Conservation (phyloP, 2,888 invertebrate species). For the Thymelicus acteon region DNA sequence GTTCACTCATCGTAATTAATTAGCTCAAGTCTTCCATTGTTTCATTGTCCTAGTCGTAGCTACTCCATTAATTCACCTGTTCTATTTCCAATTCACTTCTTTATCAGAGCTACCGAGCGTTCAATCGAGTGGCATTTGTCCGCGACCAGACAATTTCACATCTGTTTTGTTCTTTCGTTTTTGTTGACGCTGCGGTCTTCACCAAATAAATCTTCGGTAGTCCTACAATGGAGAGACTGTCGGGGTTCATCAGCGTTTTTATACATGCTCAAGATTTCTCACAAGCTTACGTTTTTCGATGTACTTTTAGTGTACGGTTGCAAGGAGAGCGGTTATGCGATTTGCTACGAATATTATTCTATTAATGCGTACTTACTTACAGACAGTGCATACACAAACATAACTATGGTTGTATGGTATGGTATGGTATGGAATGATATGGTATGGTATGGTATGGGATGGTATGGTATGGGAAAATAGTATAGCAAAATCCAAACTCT, state of each 20-base stretch:
- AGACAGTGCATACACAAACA: background rate
- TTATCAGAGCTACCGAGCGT: conserved; percentile 59
- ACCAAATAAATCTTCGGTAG: conserved; percentile 61
- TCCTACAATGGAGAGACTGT: conserved; percentile 52
- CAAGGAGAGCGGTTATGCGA: background rate
- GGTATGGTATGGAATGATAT: too few species aligned
- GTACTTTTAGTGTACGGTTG: conserved; percentile 32
- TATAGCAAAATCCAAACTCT: too few species aligned
- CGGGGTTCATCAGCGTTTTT: conserved; percentile 56
- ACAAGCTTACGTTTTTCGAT: conserved; percentile 45
- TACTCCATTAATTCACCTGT: conserved; percentile 52
- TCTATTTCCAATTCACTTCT: conserved; percentile 62
- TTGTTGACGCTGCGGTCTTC: conserved; percentile 58
- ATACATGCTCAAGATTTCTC: conserved; percentile 48
- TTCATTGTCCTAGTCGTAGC: conserved; percentile 9
- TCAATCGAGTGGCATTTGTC: conserved; percentile 57
- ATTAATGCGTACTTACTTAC: too few species aligned
- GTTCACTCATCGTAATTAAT: background rate
- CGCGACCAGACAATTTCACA: conserved; percentile 48
- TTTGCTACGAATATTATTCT: background rate
- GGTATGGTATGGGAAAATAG: too few species aligned
- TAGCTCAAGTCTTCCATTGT: background rate
- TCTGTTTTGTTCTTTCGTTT: conserved; percentile 59
- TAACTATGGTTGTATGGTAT: too few species aligned
- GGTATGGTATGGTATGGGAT: too few species aligned